Base-by-base conservation (phyloP, 1,140 invertebrate genomes). In the Pemphigus obesinymphae region DNA sequence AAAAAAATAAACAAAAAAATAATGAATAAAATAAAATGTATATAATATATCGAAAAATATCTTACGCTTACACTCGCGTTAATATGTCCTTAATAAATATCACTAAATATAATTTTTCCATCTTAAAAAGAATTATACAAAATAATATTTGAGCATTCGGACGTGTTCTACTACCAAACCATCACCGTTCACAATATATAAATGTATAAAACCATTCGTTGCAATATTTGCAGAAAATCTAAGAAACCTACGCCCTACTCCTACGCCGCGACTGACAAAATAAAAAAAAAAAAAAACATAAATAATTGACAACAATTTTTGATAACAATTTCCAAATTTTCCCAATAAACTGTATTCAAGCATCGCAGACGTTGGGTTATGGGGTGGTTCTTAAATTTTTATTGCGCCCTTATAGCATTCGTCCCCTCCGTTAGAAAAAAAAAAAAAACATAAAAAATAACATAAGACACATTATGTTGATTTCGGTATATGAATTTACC, bases 101-200 rank as follows among this genome's bases (percentile, higher is more conserved):
- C 76, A 61, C 37, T 45, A 45, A 80, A 80, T 80, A 80, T 61
- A 80, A 80, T 43, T 80, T 80, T 80, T 80, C 37, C 76, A 29
- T 80, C 76, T 80, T 13, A 61, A 80, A 80, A 80, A 80, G 76
- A 80, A 80, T 80, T 80, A 80, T 80, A 61, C 55, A 80, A 80
- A 80, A 80, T 45, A 80, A 80, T 61, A 58, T 80, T 80, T 80
- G 76, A 80, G 76, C 76, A 80, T 80, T 80, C 76, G 53, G 76
- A 80, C 75, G 75, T 37, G 31, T 68, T 7, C n/a, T 55, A n/a
- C 75, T 66, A 50, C 45, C 31, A 40, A 58, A 78, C 73, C 34
- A 58, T 58, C 73, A 58, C 76, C 76, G n/a, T 80, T 80, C 76
- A 61, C 53, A 4, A 1, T 29, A 61, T 20, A 26, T n/a, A 61